Conservation (phyloP, 1,140 invertebrate genomes). For the Microplitis mediator region DNA sequence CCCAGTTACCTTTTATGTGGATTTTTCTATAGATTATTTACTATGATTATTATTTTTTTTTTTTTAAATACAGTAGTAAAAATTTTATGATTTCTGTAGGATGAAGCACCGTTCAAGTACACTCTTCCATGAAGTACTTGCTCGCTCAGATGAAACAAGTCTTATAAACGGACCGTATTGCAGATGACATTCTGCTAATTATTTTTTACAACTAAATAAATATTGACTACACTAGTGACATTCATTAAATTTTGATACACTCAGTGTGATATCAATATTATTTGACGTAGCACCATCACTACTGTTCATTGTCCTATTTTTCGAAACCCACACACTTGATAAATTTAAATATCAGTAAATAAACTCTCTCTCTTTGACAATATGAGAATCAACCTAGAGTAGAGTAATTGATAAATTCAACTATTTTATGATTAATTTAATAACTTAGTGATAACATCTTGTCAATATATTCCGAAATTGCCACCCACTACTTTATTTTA, state of each 20-base stretch:
- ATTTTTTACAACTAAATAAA: constrained; percentile 5
- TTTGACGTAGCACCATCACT: no score
- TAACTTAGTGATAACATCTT: no score
- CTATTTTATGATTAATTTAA: no score
- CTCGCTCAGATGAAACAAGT: constrained; percentile 28
- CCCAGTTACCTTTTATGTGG: constrained; percentile 23
- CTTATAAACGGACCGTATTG: constrained; percentile 10
- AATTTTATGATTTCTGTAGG: constrained; percentile 19
- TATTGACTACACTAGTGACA: constrained; percentile 30
- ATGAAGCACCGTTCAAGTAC: constrained; percentile 30
- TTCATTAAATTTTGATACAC: constrained; percentile 30
- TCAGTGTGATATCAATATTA: background rate
- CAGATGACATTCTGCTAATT: constrained; percentile 23
- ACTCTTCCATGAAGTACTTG: constrained; percentile 32
- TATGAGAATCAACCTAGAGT: no score
- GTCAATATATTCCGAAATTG: no score
- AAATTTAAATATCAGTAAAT: no score
- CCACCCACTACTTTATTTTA: no score
- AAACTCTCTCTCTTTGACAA: no score
- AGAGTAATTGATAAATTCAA: no score
- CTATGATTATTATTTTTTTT: constrained; percentile 48
- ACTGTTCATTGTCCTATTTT: no score
- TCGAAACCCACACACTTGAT: no score
- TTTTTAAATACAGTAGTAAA: constrained; percentile 1
- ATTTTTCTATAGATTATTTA: constrained; percentile 22